These are phyloP conservation scores for Schizotus pectinicornis DNA, from an alignment of 2,888 invertebrate genomes.

Conservation along the genomic window DNA sequence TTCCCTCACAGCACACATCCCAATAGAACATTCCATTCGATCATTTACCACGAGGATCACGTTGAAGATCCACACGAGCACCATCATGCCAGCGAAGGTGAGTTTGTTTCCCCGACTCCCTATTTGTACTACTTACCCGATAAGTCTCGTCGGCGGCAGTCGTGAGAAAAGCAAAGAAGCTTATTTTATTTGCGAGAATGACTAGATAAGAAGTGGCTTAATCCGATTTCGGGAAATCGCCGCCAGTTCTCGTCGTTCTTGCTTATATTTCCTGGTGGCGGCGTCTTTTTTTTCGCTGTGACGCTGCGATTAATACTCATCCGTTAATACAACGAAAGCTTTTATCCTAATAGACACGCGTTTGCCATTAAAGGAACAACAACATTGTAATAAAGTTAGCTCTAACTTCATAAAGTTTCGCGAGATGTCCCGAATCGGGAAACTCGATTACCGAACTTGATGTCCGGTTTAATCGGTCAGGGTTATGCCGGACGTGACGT, in stretches of 20 bases:
- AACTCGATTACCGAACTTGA: background rate
- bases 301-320: no score
- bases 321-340: background rate
- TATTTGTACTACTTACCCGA: background rate
- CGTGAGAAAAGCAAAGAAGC: no score
- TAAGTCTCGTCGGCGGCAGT: no score
- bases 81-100: constrained; percentile 72
- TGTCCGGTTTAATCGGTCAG: background rate
- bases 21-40: constrained; percentile 80
- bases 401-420: background rate
- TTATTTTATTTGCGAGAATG: no score
- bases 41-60: constrained; percentile 92
- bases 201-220: no score
- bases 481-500: no score
- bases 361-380: background rate
- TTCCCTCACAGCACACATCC: constrained; percentile 71
- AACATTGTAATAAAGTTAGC: constrained; percentile 1
- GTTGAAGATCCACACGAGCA: constrained; percentile 83
- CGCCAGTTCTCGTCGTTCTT: no score
- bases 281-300: no score
- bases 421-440: background rate
- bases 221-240: no score
- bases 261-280: no score
- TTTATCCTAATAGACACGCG: constrained; percentile 1
- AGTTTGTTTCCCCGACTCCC: constrained; percentile 47